Percentiles rank a stretch among this genome's conserved stretches.
Evolutionary conservation across 2,113 vertebrate species (phyloP).

Genomic region (Osmerus eperlanus): DNA sequence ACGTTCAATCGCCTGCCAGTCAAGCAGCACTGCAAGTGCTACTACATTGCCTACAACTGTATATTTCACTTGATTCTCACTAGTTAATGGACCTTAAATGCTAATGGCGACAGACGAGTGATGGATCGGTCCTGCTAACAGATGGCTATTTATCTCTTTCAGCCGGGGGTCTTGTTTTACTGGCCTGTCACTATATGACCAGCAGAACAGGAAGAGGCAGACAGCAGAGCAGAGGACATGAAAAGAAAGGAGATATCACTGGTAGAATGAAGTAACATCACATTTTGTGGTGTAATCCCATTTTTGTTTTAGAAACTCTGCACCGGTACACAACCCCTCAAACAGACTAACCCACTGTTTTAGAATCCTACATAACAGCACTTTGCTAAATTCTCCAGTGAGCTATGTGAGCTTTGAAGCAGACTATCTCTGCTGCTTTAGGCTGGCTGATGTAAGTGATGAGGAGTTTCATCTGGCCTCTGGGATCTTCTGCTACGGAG

Average conservation of each 20-base stretch:
- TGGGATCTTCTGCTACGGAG: conserved; percentile 29
- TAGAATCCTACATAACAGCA: too few species aligned
- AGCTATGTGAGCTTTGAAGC: too few species aligned
- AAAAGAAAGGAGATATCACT: too few species aligned
- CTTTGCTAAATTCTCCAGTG: too few species aligned
- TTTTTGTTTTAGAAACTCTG: too few species aligned
- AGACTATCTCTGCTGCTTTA: too few species aligned
- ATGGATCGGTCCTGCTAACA: conserved; percentile 48
- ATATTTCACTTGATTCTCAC: conserved; percentile 48
- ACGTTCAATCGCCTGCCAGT: conserved; percentile 10
- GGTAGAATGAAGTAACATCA: too few species aligned
- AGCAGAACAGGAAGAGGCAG: background rate
- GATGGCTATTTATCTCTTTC: conserved; percentile 24
- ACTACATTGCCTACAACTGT: conserved; percentile 53
- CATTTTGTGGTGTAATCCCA: too few species aligned
- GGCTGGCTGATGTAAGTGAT: too few species aligned
- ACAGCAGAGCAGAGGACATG: background rate
- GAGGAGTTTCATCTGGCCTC: too few species aligned
- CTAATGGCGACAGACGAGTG: conserved; percentile 47
- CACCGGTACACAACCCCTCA: too few species aligned
- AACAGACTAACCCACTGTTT: too few species aligned
- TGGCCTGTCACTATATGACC: conserved; percentile 42
- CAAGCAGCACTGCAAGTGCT: conserved; percentile 21
- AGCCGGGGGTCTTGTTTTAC: conserved; percentile 28
- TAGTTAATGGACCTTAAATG: conserved; percentile 62